Base-by-base conservation (phyloP, 1,140 invertebrate species). In the Trypoxylus dichotomus region DNA sequence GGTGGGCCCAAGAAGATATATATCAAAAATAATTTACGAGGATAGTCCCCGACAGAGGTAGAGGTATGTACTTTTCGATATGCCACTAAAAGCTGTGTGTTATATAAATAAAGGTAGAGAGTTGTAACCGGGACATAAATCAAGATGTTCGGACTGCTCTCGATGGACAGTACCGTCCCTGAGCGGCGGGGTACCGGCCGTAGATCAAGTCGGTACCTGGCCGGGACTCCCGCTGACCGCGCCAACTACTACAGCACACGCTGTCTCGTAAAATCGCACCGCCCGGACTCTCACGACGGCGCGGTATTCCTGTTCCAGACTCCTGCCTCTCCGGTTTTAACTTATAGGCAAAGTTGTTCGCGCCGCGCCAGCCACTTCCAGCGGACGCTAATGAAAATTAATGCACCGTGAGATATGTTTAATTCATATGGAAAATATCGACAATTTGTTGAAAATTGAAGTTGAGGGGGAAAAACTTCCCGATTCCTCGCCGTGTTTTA, bases 381-480 rank as follows among this genome's bases (percentile, higher is more conserved):
- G 27, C 19, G 11, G 60, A 27, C 60, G 60, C 21, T 68, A 68
- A 68, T 68, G 60, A 68, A 68, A 68, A 68, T 68, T 68, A 68
- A 68, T 68, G 60, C 60, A 68, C 24, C 60, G 60, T 68, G 60
- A 68, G 60, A 68, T 68, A 68, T 68, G 60, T 68, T 68, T 68
- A 68, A 68, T 68, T 68, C 60, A 68, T 68, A 68, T 68, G 60
- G 60, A 68, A 68, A 68, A 68, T 68, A 68, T 68, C 60, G 60
- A 68, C 60, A 68, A 68, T 68, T 68, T 68, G 60, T 68, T 68
- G 60, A 68, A 68, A 68, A 68, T 68, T 68, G 60, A 68, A 68
- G 21, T 29, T 29, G 19, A 15, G 19, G 11, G 24, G 60, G 21
- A 68, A 68, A 68, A 68, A 68, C 60, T 68, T 27, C 21, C 60